Evolutionary conservation across 1,140 invertebrate genomes (phyloP), one percentile per base, ranked within the genome.

Genomic region (Dreissena rostriformis): DNA sequence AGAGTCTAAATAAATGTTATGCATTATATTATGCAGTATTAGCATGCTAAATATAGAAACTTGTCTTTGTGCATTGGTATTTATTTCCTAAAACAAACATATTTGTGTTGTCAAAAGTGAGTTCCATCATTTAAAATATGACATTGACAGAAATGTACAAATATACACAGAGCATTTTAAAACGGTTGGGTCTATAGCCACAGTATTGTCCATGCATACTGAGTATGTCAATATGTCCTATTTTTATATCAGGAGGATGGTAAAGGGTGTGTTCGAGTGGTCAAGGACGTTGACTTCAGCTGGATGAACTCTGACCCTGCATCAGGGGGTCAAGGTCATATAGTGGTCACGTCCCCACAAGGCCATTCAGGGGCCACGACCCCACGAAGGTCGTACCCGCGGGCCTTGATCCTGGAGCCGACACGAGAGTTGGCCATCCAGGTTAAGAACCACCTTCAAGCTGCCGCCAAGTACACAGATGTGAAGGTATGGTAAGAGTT

Each of bases 391-490:
- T 71, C 67, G 11, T 55, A 78, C 61, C 88, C 87, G 73, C 67
- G 84, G 57, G 97, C 97, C 11, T 93, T 99, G 10, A 96, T 99
- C 82, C 91, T 99, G 51, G 98, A 98, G 15, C 98, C 98, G 8
- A 99, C 98, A 0, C 95, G 98, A 93, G 98, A 99, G 93, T 94
- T 99, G 70, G 98, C 98, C 0, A 96, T 99, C 77, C 98, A 99
- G 94, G 96, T 99, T 52, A 97, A 96, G 90, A 96, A 97, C 90
- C 98, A 99, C 94, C 92, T 99, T 22, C 95, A 95, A 52, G 95
- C 95, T 68, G 95, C 96, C n/a, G 95, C 96, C 14, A 97, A 97
- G 93, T 97, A 97, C 93, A 97, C 97, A 52, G 95, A 96, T 85
- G 94, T 96, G 28, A 95, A 94, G 91, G 95, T 96, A 88, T 88